Evolutionary conservation across 2,888 invertebrate genomes (phyloP).

Genomic region (Perithous albicinctus): DNA sequence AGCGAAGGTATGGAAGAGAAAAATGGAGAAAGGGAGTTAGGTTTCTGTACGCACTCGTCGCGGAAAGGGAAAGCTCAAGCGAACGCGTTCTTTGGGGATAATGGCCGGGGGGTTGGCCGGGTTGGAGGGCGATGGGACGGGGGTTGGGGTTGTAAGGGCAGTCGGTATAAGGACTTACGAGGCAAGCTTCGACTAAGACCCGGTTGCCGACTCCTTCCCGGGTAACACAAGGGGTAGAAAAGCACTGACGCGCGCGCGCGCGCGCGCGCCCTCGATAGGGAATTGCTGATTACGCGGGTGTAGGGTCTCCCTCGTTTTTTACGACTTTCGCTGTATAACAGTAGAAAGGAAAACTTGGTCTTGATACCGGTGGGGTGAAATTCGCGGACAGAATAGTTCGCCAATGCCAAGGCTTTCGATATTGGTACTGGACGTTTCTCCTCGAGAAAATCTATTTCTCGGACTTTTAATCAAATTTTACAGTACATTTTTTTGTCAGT

Average conservation of each 20-base stretch:
- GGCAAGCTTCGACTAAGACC: constrained; percentile 38
- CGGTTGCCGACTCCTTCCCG: constrained; percentile 9
- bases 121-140: too few species aligned
- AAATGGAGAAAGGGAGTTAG: constrained; percentile 14
- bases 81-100: constrained; percentile 48
- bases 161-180: constrained; percentile 44
- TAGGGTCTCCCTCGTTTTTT: constrained; percentile 63
- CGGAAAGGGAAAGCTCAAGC: constrained; percentile 28
- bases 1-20: not conserved
- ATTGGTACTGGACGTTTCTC: constrained; percentile 18
- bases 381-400: not conserved
- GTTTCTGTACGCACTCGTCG: constrained; percentile 23
- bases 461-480: constrained; percentile 39
- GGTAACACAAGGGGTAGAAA: constrained; percentile 61
- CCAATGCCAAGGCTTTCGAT: constrained; percentile 9
- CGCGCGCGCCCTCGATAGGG: constrained; percentile 62
- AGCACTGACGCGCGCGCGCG: constrained; percentile 26
- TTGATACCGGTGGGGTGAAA: constrained; percentile 21
- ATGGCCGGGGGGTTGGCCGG: constrained; percentile 43
- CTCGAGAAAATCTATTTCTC: constrained; percentile 24
- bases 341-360: constrained; percentile 32
- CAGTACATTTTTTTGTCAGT: too few species aligned
- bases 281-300: constrained; percentile 70
- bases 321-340: constrained; percentile 57
- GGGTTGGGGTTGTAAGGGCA: too few species aligned